These are phyloP conservation scores for Drosophila tsacasi DNA, from an alignment of 1,140 invertebrate genomes.

Conservation along the genomic window DNA sequence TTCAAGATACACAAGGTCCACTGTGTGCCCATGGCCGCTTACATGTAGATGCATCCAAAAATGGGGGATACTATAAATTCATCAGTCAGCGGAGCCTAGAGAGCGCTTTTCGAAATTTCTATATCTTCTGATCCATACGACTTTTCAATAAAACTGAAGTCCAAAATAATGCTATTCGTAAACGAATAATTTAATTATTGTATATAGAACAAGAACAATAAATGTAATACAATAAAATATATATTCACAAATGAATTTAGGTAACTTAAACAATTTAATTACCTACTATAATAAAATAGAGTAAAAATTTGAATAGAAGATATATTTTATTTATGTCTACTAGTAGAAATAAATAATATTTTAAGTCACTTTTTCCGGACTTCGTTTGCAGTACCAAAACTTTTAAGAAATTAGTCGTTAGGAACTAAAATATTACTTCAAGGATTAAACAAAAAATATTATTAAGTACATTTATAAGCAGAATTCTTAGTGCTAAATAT, in stretches of 20 bases:
- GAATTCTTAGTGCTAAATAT: not conserved
- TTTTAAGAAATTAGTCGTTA: too few species aligned
- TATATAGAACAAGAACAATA: not conserved
- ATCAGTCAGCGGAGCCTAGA: not conserved
- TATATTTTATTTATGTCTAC: too few species aligned
- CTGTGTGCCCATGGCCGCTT: slow-evolving; percentile 24
- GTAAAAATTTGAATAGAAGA: too few species aligned
- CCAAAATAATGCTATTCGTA: not conserved
- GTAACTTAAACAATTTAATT: too few species aligned
- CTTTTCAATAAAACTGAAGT: not conserved
- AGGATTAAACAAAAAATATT: not conserved
- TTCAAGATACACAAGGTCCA: slow-evolving; percentile 50
- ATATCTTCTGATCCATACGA: not conserved
- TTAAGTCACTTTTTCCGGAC: not conserved
- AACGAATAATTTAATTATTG: not conserved
- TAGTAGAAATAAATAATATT: too few species aligned
- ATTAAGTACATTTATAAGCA: not conserved
- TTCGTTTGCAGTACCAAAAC: not conserved
- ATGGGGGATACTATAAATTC: not conserved
- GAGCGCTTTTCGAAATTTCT: not conserved
- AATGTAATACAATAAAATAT: not conserved
- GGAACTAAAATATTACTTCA: not conserved
- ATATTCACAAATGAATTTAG: too few species aligned
- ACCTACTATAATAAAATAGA: too few species aligned
- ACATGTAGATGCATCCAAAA: not conserved